Conservation (phyloP, 2,888 invertebrate species). For the Drosophila tripunctata region DNA sequence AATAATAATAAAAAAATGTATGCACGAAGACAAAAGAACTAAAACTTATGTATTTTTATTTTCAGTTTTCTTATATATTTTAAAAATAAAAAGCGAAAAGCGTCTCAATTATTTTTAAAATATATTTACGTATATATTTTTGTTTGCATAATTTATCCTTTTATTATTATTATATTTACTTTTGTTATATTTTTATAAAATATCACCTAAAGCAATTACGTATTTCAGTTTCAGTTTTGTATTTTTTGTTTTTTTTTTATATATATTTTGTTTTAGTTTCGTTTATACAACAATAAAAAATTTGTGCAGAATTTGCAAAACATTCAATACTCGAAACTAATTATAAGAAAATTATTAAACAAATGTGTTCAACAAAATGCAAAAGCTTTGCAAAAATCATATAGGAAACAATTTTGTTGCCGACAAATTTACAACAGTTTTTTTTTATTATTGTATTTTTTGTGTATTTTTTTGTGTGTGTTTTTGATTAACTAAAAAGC, state of each 20-base stretch:
- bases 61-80: conserved; percentile 45
- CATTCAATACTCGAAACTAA: conserved; percentile 63
- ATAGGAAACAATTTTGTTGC: conserved; percentile 75
- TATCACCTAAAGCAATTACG: conserved; percentile 83
- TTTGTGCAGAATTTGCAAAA: conserved; percentile 57
- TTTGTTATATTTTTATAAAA: conserved; percentile 76
- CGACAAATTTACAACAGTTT: conserved; percentile 49
- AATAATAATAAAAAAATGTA: conserved; percentile 70
- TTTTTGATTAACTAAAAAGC: conserved; percentile 71
- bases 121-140: conserved; percentile 55
- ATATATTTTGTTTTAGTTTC: conserved; percentile 50
- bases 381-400: conserved; percentile 78
- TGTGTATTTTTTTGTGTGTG: conserved; percentile 21
- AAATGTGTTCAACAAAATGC: conserved; percentile 67
- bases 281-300: conserved; percentile 64
- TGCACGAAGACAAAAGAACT: conserved; percentile 56
- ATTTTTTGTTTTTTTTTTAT: conserved; percentile 48
- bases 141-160: conserved; percentile 36
- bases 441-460: conserved; percentile 48
- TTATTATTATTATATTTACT: conserved; percentile 41
- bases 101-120: conserved; percentile 60
- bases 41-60: conserved; percentile 43
- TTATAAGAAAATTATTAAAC: conserved; percentile 66
- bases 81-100: conserved; percentile 66
- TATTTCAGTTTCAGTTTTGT: conserved; percentile 82